Conservation (phyloP, 1,140 invertebrate species). For the Drosophila pseudoananassae region DNA sequence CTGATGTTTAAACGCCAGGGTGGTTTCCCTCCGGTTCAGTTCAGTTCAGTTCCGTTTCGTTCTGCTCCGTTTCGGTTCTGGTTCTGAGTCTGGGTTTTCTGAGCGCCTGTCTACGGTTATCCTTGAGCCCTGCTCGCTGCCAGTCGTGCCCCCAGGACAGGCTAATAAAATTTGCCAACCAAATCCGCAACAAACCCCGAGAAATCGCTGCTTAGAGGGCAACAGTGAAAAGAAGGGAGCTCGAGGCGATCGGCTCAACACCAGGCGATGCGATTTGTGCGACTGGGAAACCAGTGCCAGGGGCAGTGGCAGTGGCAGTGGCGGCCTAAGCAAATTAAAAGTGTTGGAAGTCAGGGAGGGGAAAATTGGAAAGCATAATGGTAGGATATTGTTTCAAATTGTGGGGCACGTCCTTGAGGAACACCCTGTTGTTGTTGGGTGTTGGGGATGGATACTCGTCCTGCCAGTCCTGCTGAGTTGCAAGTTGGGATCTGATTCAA, state of each 20-base stretch:
- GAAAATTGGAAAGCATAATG: conserved; percentile 51
- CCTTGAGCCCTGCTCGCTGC: conserved; percentile 56
- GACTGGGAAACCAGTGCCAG: conserved; percentile 7
- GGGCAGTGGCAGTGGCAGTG: background rate
- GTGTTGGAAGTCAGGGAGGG: conserved; percentile 60
- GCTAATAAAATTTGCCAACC: conserved; percentile 77
- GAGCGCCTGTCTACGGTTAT: conserved; percentile 67
- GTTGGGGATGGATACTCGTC: conserved; percentile 12
- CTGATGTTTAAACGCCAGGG: conserved; percentile 25
- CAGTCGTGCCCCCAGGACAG: conserved; percentile 58
- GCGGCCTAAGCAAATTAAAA: conserved; percentile 68
- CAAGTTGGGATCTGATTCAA: conserved; percentile 32
- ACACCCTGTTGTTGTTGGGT: conserved; percentile 10
- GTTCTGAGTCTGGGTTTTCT: conserved; percentile 40
- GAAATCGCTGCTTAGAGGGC: conserved; percentile 37
- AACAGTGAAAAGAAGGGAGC: conserved; percentile 14
- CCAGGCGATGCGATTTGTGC: conserved; percentile 56
- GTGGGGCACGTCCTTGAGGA: conserved; percentile 38
- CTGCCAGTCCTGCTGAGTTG: conserved; percentile 10
- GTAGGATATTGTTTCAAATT: conserved; percentile 51
- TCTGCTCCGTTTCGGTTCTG: conserved; percentile 14
- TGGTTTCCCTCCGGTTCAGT: conserved; percentile 27
- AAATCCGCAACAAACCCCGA: conserved; percentile 62
- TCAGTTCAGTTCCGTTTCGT: conserved; percentile 24
- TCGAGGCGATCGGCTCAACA: conserved; percentile 36